Evolutionary conservation across 2,888 invertebrate genomes (phyloP).

Genomic region (Plebejus melissa): DNA sequence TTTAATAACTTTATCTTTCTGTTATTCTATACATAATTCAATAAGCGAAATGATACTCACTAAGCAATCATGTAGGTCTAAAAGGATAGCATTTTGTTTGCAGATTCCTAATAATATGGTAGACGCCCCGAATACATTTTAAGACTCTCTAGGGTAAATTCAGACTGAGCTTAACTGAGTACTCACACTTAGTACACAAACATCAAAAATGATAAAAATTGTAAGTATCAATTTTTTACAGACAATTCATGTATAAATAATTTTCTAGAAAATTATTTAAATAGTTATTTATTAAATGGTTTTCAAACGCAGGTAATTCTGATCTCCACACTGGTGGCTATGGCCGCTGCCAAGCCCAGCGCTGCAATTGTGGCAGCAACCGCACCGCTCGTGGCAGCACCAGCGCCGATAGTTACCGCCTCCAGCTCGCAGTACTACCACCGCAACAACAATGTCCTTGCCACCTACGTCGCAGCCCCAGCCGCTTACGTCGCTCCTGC

Average conservation of each 20-base stretch:
- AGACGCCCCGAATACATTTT: too few relatives aligned
- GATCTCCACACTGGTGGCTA: conserved; percentile 43
- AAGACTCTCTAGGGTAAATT: too few relatives aligned
- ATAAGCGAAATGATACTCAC: too few relatives aligned
- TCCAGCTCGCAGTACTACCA: conserved; percentile 84
- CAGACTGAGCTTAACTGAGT: not conserved
- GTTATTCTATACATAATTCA: too few relatives aligned
- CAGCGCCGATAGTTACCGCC: conserved; percentile 79
- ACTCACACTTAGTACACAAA: not conserved
- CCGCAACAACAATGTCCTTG: conserved; percentile 79
- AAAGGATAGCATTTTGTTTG: too few relatives aligned
- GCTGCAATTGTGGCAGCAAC: conserved; percentile 41
- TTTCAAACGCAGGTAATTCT: not conserved
- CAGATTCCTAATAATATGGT: too few relatives aligned
- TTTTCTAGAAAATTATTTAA: not conserved
- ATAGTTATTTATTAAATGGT: not conserved
- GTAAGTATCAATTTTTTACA: not conserved
- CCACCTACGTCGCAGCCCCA: conserved; percentile 66
- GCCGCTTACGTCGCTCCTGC: conserved; percentile 56
- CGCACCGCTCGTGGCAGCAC: conserved; percentile 49
- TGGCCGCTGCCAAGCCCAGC: conserved; percentile 59
- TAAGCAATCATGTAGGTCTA: too few relatives aligned
- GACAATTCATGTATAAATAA: not conserved
- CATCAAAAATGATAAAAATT: not conserved
- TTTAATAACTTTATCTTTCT: not conserved